Conservation (phyloP, 2,113 vertebrate species). For the Oncorhynchus kisutch region DNA sequence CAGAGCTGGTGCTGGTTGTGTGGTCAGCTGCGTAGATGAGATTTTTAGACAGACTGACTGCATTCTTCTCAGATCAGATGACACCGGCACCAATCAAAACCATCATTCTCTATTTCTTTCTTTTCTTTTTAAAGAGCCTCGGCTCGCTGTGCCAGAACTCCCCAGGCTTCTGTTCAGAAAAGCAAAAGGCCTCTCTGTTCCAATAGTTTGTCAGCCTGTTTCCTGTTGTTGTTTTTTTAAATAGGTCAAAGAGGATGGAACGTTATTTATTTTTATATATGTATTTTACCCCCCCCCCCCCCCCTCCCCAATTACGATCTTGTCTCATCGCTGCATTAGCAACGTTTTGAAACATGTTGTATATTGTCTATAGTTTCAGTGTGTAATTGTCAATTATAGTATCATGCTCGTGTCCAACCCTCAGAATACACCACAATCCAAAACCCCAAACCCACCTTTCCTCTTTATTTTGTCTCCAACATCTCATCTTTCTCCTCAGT, state of each 20-base stretch:
- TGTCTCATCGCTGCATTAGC: background rate
- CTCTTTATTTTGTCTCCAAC: background rate
- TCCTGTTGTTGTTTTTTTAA: background rate
- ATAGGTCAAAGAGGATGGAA: background rate
- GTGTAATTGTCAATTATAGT: too few species aligned
- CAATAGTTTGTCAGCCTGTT: conserved; percentile 1
- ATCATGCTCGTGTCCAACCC: too few species aligned
- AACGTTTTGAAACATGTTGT: background rate
- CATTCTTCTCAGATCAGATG: conserved; percentile 64
- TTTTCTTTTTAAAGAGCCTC: background rate
- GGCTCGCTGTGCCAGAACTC: background rate
- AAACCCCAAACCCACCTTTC: background rate
- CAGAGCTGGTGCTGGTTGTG: conserved; percentile 47
- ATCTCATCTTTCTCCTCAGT: background rate
- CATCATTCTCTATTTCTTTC: conserved; percentile 30
- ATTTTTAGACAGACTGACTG: conserved; percentile 31
- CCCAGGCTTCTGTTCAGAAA: background rate
- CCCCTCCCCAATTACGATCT: too few species aligned
- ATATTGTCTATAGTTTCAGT: background rate
- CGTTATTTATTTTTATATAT: background rate
- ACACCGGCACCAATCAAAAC: conserved; percentile 58
- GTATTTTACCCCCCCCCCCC: too few species aligned
- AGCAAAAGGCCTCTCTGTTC: conserved; percentile 8
- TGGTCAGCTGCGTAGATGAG: conserved; percentile 17
- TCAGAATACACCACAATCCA: too few species aligned